Conservation (phyloP, 2,113 vertebrate species). For the Scatophagus argus region DNA sequence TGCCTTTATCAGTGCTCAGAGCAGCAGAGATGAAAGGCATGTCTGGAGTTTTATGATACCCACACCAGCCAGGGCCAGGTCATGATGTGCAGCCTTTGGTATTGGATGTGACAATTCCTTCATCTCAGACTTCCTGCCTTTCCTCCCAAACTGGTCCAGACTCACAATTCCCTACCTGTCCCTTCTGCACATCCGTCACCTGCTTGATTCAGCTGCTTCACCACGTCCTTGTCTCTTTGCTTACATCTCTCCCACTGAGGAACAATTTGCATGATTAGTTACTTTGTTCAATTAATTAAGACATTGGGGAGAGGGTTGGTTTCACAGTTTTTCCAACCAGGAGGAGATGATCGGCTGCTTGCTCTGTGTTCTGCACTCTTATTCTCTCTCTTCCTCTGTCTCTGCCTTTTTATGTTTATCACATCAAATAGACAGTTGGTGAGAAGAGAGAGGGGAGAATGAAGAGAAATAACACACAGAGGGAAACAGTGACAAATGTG, state of each 20-base stretch:
- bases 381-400: slow-evolving; percentile 1
- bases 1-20: slow-evolving; percentile 26
- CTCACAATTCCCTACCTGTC: slow-evolving; percentile 22
- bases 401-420: slow-evolving; percentile 57
- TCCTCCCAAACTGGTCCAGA: slow-evolving; percentile 1
- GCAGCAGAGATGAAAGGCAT: slow-evolving; percentile 40
- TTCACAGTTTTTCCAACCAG: slow-evolving; percentile 21
- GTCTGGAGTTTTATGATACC: slow-evolving; percentile 40
- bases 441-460: slow-evolving; percentile 1
- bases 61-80: slow-evolving; percentile 1
- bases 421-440: slow-evolving; percentile 44
- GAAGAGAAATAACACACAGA: slow-evolving; percentile 24
- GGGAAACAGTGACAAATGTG: slow-evolving; percentile 32
- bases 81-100: slow-evolving; percentile 15
- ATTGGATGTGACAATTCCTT: slow-evolving; percentile 29
- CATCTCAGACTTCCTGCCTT: slow-evolving; percentile 48
- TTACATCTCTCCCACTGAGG: slow-evolving; percentile 12
- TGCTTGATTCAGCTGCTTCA: slow-evolving; percentile 10
- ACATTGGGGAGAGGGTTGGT: slow-evolving; percentile 47
- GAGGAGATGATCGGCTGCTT: slow-evolving; percentile 59
- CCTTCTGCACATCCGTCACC: slow-evolving; percentile 30
- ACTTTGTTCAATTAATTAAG: slow-evolving; percentile 71
- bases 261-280: slow-evolving; percentile 67
- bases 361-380: background rate
- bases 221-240: slow-evolving; percentile 2